phyloP scores from a whole-genome alignment of 2,797 vertebrate species.

The Triplophysa bombifrons region DNA sequence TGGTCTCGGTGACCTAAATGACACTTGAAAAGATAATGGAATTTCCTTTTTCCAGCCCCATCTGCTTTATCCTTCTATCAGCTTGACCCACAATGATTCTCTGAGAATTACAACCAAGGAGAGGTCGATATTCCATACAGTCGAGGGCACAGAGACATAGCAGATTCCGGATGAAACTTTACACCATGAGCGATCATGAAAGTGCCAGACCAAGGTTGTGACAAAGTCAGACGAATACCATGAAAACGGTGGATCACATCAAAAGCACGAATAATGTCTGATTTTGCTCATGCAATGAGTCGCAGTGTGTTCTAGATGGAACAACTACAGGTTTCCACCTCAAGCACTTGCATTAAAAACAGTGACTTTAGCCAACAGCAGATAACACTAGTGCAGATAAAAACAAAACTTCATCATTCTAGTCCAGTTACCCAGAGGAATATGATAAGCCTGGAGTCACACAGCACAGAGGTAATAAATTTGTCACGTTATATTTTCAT shows the following conservation, averaged over 20 bases:
- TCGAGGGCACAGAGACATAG: background rate
- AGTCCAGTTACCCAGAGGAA: slow-evolving; percentile 23
- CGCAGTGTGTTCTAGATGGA: background rate
- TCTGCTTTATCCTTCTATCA: slow-evolving; percentile 70
- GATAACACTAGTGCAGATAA: slow-evolving; percentile 1
- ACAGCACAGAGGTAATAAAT: slow-evolving; percentile 47
- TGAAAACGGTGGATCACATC: slow-evolving; percentile 13
- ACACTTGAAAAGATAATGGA: slow-evolving; percentile 80
- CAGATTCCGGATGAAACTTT: slow-evolving; percentile 24
- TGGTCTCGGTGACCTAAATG: slow-evolving; percentile 73
- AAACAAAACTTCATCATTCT: slow-evolving; percentile 6
- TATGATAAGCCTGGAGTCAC: slow-evolving; percentile 29
- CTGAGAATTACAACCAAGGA: slow-evolving; percentile 73
- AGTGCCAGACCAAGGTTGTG: slow-evolving; percentile 20
- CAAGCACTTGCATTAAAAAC: slow-evolving; percentile 20
- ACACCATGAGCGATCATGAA: slow-evolving; percentile 10
- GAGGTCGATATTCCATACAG: slow-evolving; percentile 23
- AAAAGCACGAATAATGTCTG: slow-evolving; percentile 3
- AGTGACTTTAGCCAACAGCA: slow-evolving; percentile 18
- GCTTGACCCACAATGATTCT: slow-evolving; percentile 56
- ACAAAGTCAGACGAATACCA: slow-evolving; percentile 21
- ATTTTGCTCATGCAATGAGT: slow-evolving; percentile 19
- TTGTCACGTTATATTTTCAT: slow-evolving; percentile 36
- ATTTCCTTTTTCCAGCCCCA: slow-evolving; percentile 73
- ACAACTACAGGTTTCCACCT: background rate